phyloP scores from a whole-genome alignment of 1,140 invertebrate genomes.

The Littorina saxatilis region DNA sequence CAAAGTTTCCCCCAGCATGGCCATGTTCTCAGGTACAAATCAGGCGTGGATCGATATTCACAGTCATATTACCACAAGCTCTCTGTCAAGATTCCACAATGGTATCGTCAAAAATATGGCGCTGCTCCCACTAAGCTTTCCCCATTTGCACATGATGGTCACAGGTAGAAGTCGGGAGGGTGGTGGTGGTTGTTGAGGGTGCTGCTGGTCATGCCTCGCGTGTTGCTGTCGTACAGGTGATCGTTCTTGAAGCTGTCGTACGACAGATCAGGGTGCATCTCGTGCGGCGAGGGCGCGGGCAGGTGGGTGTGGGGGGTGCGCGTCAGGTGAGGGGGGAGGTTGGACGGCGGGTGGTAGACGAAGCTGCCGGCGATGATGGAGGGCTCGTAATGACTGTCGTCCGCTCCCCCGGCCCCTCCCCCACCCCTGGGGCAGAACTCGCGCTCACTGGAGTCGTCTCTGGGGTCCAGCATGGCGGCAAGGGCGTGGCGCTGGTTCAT shows the following conservation, averaged over 20 bases:
- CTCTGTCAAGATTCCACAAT: too few species aligned
- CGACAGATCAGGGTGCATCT: conserved; percentile 32
- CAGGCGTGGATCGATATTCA: too few species aligned
- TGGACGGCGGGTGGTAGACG: conserved; percentile 48
- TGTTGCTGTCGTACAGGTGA: conserved; percentile 34
- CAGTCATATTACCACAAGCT: too few species aligned
- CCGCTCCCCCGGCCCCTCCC: not conserved
- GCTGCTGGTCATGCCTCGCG: conserved; percentile 37
- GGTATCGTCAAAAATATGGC: too few species aligned
- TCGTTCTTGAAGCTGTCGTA: conserved; percentile 55
- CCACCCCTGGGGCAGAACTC: conserved; percentile 36
- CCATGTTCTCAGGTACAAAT: too few species aligned
- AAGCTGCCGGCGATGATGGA: conserved; percentile 54
- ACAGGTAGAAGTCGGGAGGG: conserved; percentile 44
- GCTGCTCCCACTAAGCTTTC: too few species aligned
- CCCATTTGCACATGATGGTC: too few species aligned
- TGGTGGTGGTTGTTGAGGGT: conserved; percentile 48
- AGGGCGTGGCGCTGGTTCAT: conserved; percentile 26
- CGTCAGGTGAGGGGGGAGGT: conserved; percentile 45
- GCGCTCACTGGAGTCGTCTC: conserved; percentile 42
- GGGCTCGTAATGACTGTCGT: conserved; percentile 45
- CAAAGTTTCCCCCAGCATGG: too few species aligned
- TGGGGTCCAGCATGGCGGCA: conserved; percentile 16
- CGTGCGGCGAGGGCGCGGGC: not conserved
- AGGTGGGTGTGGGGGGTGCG: conserved; percentile 9